phyloP scores from a whole-genome alignment of 2,888 invertebrate species.

The Globia sparganii region DNA sequence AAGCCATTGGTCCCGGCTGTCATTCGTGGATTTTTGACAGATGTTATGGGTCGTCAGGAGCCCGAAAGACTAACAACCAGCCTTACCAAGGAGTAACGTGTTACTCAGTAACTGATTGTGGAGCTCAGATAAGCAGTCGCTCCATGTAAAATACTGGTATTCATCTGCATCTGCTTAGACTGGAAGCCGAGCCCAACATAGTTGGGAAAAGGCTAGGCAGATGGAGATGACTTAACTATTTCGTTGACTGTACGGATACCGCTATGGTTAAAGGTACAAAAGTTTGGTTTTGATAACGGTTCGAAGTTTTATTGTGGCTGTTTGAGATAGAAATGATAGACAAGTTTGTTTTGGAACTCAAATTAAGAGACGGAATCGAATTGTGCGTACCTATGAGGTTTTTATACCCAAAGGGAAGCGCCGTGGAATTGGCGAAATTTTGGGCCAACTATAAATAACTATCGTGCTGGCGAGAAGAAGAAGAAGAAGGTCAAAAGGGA shows the following conservation, averaged over 20 bases:
- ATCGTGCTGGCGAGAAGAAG: no score
- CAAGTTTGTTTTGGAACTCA: constrained; percentile 28
- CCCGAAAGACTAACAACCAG: no score
- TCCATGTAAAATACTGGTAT: background rate
- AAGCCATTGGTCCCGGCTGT: no score
- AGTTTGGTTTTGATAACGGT: constrained; percentile 55
- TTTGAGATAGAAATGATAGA: constrained; percentile 42
- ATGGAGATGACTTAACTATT: background rate
- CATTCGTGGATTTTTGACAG: no score
- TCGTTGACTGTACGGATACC: constrained; percentile 12
- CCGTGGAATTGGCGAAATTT: no score
- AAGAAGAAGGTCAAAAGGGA: no score
- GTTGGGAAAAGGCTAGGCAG: background rate
- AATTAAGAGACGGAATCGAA: background rate
- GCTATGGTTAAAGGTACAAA: constrained; percentile 14
- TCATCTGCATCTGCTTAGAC: background rate
- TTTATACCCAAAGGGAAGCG: no score
- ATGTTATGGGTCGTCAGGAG: no score
- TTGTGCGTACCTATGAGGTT: background rate
- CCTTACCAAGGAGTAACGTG: no score
- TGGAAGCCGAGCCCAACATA: background rate
- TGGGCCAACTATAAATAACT: no score
- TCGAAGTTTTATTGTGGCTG: constrained; percentile 56
- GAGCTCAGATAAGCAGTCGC: no score
- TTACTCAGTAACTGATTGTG: no score